phyloP scores from a whole-genome alignment of 2,797 vertebrate genomes.

The Thalassophryne amazonica region DNA sequence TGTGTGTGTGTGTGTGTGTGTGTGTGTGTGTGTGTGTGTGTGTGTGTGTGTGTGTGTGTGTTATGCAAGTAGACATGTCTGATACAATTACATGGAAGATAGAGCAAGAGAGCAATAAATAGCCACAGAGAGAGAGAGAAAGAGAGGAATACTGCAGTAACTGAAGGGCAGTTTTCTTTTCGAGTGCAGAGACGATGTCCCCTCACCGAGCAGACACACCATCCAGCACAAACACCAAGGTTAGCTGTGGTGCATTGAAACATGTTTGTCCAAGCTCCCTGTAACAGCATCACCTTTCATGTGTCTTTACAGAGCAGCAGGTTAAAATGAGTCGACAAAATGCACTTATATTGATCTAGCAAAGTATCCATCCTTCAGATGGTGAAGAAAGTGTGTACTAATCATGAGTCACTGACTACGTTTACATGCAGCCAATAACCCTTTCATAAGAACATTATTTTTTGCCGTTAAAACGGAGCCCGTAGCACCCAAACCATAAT shows the following conservation, averaged over 20 bases:
- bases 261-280: conserved; percentile 37
- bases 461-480: too few species aligned
- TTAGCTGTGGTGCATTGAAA: conserved; percentile 19
- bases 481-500: too few species aligned
- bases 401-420: too few species aligned
- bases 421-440: too few species aligned
- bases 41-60: not conserved
- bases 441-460: too few species aligned
- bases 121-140: conserved; percentile 10
- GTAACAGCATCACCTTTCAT: too few species aligned
- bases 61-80: conserved; percentile 21
- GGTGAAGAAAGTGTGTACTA: too few species aligned
- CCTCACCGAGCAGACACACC: not conserved
- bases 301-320: too few species aligned
- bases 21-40: not conserved
- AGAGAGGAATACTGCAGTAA: conserved; percentile 38
- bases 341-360: too few species aligned
- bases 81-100: conserved; percentile 30
- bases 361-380: too few species aligned
- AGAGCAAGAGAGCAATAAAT: conserved; percentile 13
- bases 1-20: not conserved
- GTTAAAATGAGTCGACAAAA: too few species aligned
- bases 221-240: conserved; percentile 18
- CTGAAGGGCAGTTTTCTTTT: conserved; percentile 28
- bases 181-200: conserved; percentile 34